Percentiles rank a stretch among this genome's conserved stretches.
Evolutionary conservation across 2,113 vertebrate species (phyloP).

Genomic region (Penelope pileata): DNA sequence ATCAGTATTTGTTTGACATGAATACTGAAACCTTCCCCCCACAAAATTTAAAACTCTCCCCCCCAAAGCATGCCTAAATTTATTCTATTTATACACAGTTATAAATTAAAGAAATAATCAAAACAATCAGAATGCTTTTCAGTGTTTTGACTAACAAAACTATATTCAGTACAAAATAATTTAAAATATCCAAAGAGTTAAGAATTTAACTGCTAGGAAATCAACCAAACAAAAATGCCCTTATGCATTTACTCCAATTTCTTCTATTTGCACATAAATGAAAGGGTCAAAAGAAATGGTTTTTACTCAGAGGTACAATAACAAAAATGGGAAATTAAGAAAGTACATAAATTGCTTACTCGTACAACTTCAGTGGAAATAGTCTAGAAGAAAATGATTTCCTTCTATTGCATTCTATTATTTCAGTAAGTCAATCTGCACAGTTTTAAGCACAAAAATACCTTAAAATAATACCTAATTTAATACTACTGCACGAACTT

Average conservation of each 20-base stretch:
- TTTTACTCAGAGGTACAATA: background rate
- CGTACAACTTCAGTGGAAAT: background rate
- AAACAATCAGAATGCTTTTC: background rate
- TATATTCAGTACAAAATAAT: background rate
- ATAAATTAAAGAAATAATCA: background rate
- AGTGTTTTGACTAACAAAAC: background rate
- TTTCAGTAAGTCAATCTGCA: background rate
- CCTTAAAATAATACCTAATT: background rate
- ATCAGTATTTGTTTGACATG: background rate
- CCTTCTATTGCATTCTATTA: background rate
- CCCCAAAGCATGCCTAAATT: background rate
- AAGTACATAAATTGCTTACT: background rate
- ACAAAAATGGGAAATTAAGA: background rate
- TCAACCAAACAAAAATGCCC: background rate
- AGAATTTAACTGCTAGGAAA: background rate
- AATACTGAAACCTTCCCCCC: background rate
- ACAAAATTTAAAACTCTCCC: background rate
- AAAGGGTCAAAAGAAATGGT: background rate
- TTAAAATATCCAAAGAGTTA: background rate
- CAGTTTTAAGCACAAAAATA: background rate
- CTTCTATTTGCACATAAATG: background rate
- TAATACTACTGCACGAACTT: background rate
- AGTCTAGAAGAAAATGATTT: background rate
- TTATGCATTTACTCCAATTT: background rate
- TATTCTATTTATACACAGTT: background rate